These are phyloP conservation scores for Lagorchestes hirsutus DNA, from an alignment of 2,797 vertebrate genomes.

Conservation along the genomic window DNA sequence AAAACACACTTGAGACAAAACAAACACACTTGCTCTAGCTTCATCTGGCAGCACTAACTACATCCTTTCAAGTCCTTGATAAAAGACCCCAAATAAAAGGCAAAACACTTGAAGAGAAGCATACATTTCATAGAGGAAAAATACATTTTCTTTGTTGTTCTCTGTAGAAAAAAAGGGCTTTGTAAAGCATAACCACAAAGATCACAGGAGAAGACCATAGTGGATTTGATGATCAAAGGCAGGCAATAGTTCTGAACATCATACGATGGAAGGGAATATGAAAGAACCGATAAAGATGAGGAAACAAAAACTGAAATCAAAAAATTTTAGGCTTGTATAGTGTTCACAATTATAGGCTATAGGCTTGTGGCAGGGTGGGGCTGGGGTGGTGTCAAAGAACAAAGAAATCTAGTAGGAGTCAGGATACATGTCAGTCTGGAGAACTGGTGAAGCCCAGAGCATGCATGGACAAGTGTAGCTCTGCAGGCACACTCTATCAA, in stretches of 20 bases:
- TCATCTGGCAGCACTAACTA: neutral
- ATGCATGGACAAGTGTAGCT: neutral
- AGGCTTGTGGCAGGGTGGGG: fast-evolving
- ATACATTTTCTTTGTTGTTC: neutral
- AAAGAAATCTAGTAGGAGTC: slow-evolving; percentile 43
- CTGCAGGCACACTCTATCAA: neutral
- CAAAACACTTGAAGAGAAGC: neutral
- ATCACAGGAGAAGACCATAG: slow-evolving; percentile 28
- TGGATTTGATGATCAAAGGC: slow-evolving; percentile 27
- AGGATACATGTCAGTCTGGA: neutral
- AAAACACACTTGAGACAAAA: neutral
- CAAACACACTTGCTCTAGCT: neutral
- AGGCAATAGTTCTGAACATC: neutral
- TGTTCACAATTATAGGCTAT: neutral
- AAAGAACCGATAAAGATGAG: neutral
- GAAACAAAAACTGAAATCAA: neutral
- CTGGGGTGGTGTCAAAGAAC: neutral
- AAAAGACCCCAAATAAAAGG: slow-evolving; percentile 6
- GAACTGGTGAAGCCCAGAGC: slow-evolving; percentile 16
- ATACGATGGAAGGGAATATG: neutral
- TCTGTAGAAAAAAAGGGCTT: slow-evolving; percentile 31
- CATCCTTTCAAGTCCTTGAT: neutral
- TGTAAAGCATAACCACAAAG: slow-evolving; percentile 1
- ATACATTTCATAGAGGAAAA: neutral
- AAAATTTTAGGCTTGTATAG: slow-evolving; percentile 22